These are phyloP conservation scores for Palythoa heliodiscus DNA, from an alignment of 92 coral and sea anemone species.

Conservation along the genomic window DNA sequence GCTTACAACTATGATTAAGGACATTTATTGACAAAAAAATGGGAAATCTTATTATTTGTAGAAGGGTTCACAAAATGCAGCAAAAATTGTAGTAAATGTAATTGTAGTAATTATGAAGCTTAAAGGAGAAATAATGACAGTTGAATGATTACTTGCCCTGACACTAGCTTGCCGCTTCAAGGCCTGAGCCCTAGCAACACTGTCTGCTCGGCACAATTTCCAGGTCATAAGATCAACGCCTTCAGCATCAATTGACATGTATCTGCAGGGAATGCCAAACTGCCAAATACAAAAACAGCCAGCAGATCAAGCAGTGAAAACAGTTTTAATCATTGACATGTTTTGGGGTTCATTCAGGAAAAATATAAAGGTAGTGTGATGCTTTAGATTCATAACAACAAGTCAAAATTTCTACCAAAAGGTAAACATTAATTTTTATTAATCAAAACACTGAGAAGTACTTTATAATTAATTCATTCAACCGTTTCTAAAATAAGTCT, in stretches of 20 bases:
- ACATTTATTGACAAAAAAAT: background rate
- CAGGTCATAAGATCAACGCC: constrained; percentile 84
- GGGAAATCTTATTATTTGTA: too few species aligned
- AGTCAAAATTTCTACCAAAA: background rate
- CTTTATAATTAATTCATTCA: too few species aligned
- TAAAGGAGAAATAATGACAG: background rate
- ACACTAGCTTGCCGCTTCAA: constrained; percentile 78
- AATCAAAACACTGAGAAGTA: too few species aligned
- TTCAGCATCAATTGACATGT: constrained; percentile 85
- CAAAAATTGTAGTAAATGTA: too few species aligned
- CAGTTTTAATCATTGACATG: background rate
- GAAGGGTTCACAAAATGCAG: too few species aligned
- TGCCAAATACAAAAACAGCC: constrained; percentile 63
- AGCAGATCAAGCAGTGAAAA: constrained; percentile 18
- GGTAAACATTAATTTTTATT: too few species aligned
- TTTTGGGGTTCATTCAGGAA: background rate
- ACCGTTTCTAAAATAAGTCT: too few species aligned
- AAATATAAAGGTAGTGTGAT: constrained; percentile 31
- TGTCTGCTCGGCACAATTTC: constrained; percentile 73
- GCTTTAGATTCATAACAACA: constrained; percentile 37
- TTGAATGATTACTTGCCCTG: constrained; percentile 75
- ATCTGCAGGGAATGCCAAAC: constrained; percentile 91
- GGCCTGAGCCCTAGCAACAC: constrained; percentile 57
- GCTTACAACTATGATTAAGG: background rate
- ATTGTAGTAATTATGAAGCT: background rate